These are phyloP conservation scores for Junonia oenone DNA, from an alignment of 2,888 invertebrate species.

Conservation along the genomic window DNA sequence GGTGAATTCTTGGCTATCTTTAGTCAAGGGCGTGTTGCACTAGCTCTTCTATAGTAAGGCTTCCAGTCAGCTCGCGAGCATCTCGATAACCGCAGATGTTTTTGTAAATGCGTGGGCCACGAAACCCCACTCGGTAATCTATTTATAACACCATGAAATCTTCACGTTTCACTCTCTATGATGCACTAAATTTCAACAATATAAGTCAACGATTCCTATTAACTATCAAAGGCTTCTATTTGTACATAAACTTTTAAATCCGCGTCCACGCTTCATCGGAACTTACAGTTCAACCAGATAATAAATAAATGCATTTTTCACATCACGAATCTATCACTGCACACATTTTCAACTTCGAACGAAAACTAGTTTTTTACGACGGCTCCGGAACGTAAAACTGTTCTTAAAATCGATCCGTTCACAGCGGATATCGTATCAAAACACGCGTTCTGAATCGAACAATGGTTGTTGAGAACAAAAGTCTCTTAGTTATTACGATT, in stretches of 20 bases:
- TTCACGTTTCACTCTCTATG: not conserved
- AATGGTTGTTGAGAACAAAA: not conserved
- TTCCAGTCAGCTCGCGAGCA: conserved; percentile 22
- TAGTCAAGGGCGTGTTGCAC: conserved; percentile 27
- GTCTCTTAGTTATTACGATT: not conserved
- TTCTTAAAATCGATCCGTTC: conserved; percentile 19
- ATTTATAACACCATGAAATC: conserved; percentile 25
- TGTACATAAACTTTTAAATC: not conserved
- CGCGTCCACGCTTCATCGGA: conserved; percentile 2
- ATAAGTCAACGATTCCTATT: not conserved
- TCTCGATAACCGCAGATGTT: conserved; percentile 19
- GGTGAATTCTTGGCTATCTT: conserved; percentile 24
- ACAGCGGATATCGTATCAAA: conserved; percentile 7
- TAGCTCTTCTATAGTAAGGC: conserved; percentile 21
- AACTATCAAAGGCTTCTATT: not conserved
- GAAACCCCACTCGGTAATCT: conserved; percentile 23
- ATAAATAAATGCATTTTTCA: conserved; percentile 17
- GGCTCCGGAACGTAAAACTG: not conserved
- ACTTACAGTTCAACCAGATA: conserved; percentile 14
- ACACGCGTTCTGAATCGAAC: conserved; percentile 1
- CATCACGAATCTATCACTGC: not conserved
- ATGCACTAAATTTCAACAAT: not conserved
- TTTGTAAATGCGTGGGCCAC: conserved; percentile 27
- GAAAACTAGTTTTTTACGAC: conserved; percentile 8
- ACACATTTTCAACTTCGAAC: not conserved